phyloP scores from a whole-genome alignment of 2,888 invertebrate species.

The Drosophila mayaguana region DNA sequence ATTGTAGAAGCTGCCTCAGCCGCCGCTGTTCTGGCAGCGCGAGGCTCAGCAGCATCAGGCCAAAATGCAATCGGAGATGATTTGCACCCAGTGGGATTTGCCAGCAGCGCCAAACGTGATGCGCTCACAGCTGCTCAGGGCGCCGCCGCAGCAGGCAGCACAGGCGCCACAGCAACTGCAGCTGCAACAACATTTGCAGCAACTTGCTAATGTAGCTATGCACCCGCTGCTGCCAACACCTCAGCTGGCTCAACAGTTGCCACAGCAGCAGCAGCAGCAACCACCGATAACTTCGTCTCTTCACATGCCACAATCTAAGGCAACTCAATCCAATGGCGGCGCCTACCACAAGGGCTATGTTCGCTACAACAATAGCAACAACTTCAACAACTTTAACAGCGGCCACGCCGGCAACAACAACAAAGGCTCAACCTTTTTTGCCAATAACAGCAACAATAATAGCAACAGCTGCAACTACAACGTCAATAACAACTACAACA shows the following conservation, averaged over 20 bases:
- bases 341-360: background rate
- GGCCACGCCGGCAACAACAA: background rate
- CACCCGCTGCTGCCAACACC: background rate
- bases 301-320: background rate
- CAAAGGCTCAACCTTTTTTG: background rate
- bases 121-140: background rate
- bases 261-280: background rate
- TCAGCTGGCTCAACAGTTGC: background rate
- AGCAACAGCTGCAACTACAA: background rate
- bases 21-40: constrained; percentile 72
- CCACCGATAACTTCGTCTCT: background rate
- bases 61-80: constrained; percentile 20
- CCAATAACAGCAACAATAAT: background rate
- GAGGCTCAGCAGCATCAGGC: constrained; percentile 40
- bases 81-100: constrained; percentile 23
- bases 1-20: constrained; percentile 69
- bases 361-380: constrained; percentile 7
- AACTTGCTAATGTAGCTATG: background rate
- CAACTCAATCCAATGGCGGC: background rate
- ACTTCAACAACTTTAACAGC: background rate
- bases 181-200: background rate
- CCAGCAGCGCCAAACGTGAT: background rate
- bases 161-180: background rate
- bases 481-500: background rate
- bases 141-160: background rate